Evolutionary conservation across 2,797 vertebrate species (phyloP), one percentile per base, ranked within the genome.

Genomic region (Taeniopygia guttata): DNA sequence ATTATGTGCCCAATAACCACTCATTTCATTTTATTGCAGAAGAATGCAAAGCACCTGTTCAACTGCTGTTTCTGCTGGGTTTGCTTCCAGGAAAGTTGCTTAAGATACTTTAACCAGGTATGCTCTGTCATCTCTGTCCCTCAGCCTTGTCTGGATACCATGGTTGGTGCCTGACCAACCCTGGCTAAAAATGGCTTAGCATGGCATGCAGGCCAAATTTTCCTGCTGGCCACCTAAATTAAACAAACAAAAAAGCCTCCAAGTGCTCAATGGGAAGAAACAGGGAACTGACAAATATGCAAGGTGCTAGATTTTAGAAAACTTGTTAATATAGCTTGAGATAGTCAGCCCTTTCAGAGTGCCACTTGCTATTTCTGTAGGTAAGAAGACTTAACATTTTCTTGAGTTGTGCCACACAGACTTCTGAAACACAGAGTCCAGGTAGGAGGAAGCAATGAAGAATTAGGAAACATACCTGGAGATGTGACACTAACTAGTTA

Each of bases 101-200:
- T 98, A 68, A 67, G 30, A 60, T 96, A 36, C 62, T 95, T 98
- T 82, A 96, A 97, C 92, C 98, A 98, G 98, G 98, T 98, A 98
- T 6, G 55, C 21, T 87, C n/a, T 76, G 5, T 72, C 40, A 42
- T 38, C n/a, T 73, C 56, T 38, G 55, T 69, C 36, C 16, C 23
- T 89, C 42, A 34, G 10, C 52, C 45, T 67, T 4, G 5, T 42
- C 11, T 67, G 38, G 38, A 45, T 70, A 27, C 45, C 0, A 0
- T 2, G 3, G 38, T 38, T 22, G 30, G 5, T 38, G 56, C 48
- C 46, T 26, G 51, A 64, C 52, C 26, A 9, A 54, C 34, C 46
- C 19, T 0, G 1, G 25, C 51, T 60, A 32, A 73, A 66, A 79
- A 38, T 38, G 17, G 17, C 36, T 38, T 19, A 38, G 34, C 17